Evolutionary conservation across 2,113 vertebrate species (phyloP).

Genomic region (Electrona antarctica): DNA sequence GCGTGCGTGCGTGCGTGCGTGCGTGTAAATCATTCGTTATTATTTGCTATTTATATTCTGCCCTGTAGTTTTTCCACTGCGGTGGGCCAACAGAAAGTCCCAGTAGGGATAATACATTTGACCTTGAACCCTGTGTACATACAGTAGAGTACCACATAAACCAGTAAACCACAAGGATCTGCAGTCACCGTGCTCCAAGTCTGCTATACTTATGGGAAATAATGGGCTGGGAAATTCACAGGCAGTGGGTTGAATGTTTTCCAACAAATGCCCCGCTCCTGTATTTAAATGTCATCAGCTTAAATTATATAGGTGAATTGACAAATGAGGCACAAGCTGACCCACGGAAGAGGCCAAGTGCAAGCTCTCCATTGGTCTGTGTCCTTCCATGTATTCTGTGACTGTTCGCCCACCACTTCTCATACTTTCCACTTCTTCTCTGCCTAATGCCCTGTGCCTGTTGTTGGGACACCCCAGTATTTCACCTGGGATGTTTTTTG

Average conservation of each 20-base stretch:
- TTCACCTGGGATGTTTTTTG: too few relatives aligned
- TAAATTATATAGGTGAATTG: not conserved
- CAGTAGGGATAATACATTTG: not conserved
- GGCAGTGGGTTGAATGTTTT: conserved; percentile 1
- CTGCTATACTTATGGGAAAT: conserved; percentile 10
- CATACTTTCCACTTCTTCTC: not conserved
- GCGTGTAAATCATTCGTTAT: too few relatives aligned
- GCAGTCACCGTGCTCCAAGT: not conserved
- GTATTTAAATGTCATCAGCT: not conserved
- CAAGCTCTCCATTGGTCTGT: not conserved
- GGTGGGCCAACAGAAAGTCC: not conserved
- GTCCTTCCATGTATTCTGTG: not conserved
- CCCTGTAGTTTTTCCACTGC: too few relatives aligned
- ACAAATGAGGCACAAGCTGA: not conserved
- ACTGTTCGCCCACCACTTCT: not conserved
- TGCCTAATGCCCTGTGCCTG: not conserved
- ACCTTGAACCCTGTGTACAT: not conserved
- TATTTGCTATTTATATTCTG: too few relatives aligned
- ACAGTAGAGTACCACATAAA: not conserved
- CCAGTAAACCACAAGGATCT: not conserved
- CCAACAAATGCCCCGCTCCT: not conserved
- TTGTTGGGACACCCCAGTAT: too few relatives aligned
- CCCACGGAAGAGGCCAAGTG: not conserved
- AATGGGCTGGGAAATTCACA: conserved; percentile 10
- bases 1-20: too few relatives aligned